Percentiles rank a stretch among this genome's conserved stretches.
Evolutionary conservation across 2,888 invertebrate genomes (phyloP).

Genomic region (Tenthredo distinguenda): DNA sequence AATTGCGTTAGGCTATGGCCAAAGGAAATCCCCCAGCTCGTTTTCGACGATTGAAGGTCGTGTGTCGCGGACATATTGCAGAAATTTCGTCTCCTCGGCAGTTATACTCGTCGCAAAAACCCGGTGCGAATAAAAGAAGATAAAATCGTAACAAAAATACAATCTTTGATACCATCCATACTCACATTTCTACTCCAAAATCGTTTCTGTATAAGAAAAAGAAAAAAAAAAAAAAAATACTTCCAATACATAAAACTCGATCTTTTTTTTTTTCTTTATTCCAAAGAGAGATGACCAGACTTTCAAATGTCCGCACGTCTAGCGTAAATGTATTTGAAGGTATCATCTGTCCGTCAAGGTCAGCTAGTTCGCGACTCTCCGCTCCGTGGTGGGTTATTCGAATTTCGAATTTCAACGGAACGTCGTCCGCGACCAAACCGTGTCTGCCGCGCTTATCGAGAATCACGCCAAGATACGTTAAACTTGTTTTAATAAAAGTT

Average conservation of each 20-base stretch:
- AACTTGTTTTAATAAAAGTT: background rate
- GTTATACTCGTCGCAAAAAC: background rate
- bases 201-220: background rate
- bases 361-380: constrained; percentile 38
- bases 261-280: background rate
- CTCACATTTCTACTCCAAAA: background rate
- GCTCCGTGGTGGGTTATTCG: constrained; percentile 33
- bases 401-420: constrained; percentile 48
- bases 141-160: background rate
- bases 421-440: constrained; percentile 1
- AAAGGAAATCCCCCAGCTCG: constrained; percentile 16
- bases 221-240: too few relatives aligned
- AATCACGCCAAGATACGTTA: background rate
- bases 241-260: background rate
- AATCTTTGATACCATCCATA: background rate
- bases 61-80: background rate
- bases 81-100: background rate
- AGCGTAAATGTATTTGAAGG: constrained; percentile 24
- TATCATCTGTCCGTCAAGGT: constrained; percentile 50
- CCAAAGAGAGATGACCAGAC: background rate
- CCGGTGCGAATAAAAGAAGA: background rate
- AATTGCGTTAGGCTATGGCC: constrained; percentile 4
- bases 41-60: constrained; percentile 26
- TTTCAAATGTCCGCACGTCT: background rate
- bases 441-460: constrained; percentile 29